phyloP scores from a whole-genome alignment of 2,888 invertebrate species.

The Spialia ferax region DNA sequence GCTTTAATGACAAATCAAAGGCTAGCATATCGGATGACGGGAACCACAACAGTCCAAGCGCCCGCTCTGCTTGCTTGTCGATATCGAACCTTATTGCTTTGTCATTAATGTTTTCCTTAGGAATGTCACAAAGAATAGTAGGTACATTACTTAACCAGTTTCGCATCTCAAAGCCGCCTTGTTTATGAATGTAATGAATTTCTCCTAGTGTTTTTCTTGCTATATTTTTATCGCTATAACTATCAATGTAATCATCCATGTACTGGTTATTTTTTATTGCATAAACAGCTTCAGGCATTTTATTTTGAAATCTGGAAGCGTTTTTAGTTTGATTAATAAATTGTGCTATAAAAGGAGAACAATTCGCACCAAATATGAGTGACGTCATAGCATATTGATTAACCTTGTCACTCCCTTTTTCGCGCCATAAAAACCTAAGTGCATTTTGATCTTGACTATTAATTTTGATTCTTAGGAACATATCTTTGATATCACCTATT shows the following conservation, averaged over 20 bases:
- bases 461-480: slow-evolving; percentile 53
- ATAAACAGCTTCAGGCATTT: slow-evolving; percentile 28
- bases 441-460: slow-evolving; percentile 30
- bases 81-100: slow-evolving; percentile 28
- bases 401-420: slow-evolving; percentile 11
- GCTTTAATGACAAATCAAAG: slow-evolving; percentile 29
- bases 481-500: slow-evolving; percentile 42
- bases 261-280: slow-evolving; percentile 32
- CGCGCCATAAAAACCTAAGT: slow-evolving; percentile 16
- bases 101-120: slow-evolving; percentile 27
- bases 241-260: slow-evolving; percentile 40
- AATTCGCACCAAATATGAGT: slow-evolving; percentile 36
- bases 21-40: slow-evolving; percentile 13
- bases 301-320: slow-evolving; percentile 4
- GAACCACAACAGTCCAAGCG: slow-evolving; percentile 40
- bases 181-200: slow-evolving; percentile 40
- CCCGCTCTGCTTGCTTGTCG: slow-evolving; percentile 25
- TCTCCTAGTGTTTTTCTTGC: slow-evolving; percentile 17
- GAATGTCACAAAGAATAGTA: slow-evolving; percentile 37
- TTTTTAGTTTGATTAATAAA: slow-evolving; percentile 30
- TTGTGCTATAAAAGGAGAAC: slow-evolving; percentile 34
- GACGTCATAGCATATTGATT: slow-evolving; percentile 49
- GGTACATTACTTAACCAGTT: slow-evolving; percentile 49
- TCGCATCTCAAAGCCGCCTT: slow-evolving; percentile 50
- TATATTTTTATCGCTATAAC: not conserved